These are phyloP conservation scores for Mohoua ochrocephala DNA, from an alignment of 2,113 vertebrate genomes.

Conservation along the genomic window DNA sequence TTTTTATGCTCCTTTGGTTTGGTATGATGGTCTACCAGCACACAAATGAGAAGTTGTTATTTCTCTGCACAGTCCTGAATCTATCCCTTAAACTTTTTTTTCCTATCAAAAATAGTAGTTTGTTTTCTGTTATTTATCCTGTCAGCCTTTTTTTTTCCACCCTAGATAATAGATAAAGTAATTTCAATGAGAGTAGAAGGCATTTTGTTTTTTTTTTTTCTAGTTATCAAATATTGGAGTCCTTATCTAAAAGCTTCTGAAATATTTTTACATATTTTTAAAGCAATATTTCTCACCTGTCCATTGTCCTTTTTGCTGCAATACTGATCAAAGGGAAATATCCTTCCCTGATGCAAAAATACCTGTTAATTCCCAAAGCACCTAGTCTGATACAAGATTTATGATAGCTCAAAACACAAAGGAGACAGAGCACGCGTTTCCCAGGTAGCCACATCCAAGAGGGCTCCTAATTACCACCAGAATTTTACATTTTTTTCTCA, in stretches of 20 bases:
- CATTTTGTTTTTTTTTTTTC: fast-evolving
- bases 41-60: background rate
- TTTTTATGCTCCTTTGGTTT: background rate
- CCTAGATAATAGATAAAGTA: background rate
- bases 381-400: background rate
- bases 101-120: background rate
- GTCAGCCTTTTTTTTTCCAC: background rate
- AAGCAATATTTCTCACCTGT: background rate
- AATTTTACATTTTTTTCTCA: background rate
- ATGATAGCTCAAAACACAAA: background rate
- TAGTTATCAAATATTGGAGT: background rate
- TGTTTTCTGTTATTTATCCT: background rate
- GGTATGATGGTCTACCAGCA: background rate
- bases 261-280: background rate
- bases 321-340: background rate
- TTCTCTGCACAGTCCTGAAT: background rate
- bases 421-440: background rate
- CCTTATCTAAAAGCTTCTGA: background rate
- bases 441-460: background rate
- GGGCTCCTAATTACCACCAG: background rate
- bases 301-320: background rate
- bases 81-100: fast-evolving
- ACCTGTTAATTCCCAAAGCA: background rate
- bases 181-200: background rate
- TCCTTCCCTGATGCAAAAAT: background rate